Conservation (phyloP, 2,113 vertebrate species). For the Pristiophorus japonicus region DNA sequence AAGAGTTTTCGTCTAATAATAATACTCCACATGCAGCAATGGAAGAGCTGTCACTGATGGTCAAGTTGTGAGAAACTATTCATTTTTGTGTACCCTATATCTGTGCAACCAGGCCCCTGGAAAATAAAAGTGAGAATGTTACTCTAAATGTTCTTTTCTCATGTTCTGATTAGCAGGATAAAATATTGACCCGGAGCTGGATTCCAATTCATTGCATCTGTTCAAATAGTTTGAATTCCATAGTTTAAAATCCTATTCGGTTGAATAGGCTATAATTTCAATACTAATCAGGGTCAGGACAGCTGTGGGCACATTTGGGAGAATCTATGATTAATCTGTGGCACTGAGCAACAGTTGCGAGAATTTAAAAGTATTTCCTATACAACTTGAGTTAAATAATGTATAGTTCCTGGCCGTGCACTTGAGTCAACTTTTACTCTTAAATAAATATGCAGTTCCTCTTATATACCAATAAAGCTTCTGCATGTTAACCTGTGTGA, state of each 20-base stretch:
- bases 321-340: too few species aligned
- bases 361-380: not conserved
- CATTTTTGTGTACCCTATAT: not conserved
- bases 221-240: conserved; percentile 30
- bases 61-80: not conserved
- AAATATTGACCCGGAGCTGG: not conserved
- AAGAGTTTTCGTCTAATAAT: not conserved
- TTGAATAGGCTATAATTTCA: not conserved
- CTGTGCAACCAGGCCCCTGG: not conserved
- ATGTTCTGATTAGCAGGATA: not conserved
- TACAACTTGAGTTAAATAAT: not conserved
- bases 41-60: not conserved
- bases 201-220: conserved; percentile 17
- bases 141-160: not conserved
- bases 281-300: not conserved
- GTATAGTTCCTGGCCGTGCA: not conserved
- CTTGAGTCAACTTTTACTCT: too few species aligned
- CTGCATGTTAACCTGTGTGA: not conserved
- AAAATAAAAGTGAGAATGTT: not conserved
- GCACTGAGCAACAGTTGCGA: not conserved
- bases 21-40: not conserved
- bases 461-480: not conserved
- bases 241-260: conserved; percentile 14
- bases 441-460: too few species aligned
- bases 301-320: not conserved